phyloP scores from a whole-genome alignment of 2,888 invertebrate species.

The Zaprionus lineosus region DNA sequence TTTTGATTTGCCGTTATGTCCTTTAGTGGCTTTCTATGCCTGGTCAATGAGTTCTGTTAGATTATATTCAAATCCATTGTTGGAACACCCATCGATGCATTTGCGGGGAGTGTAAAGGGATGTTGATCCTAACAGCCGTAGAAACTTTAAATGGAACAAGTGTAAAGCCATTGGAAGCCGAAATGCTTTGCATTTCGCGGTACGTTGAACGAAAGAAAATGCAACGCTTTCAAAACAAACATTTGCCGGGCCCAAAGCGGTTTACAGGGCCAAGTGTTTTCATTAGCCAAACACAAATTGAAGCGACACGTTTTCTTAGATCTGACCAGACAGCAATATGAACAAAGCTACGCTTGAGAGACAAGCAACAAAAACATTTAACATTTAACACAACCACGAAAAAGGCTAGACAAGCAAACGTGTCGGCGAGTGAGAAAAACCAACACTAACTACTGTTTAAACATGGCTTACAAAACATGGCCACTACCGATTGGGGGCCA shows the following conservation, averaged over 20 bases:
- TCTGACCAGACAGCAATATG: conserved; percentile 23
- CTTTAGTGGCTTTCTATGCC: too few relatives aligned
- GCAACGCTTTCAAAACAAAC: conserved; percentile 52
- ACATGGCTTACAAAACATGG: conserved; percentile 34
- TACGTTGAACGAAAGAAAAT: conserved; percentile 32
- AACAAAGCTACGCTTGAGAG: conserved; percentile 5
- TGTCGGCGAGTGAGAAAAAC: conserved; percentile 50
- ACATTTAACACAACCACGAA: conserved; percentile 69
- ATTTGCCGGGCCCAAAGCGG: conserved; percentile 27
- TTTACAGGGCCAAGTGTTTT: conserved; percentile 47
- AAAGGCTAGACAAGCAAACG: conserved; percentile 48
- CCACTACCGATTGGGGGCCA: background rate
- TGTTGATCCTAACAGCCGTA: too few relatives aligned
- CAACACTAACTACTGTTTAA: conserved; percentile 62
- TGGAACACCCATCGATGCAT: too few relatives aligned
- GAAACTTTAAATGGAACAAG: conserved; percentile 11
- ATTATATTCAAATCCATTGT: too few relatives aligned
- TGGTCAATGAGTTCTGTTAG: background rate
- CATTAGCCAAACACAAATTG: conserved; percentile 75
- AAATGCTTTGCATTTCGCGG: conserved; percentile 8
- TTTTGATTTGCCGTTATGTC: too few relatives aligned
- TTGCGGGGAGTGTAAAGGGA: too few relatives aligned
- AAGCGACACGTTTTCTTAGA: conserved; percentile 56
- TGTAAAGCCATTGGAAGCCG: conserved; percentile 31
- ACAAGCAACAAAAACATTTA: conserved; percentile 27